Base-by-base conservation (phyloP, 2,797 vertebrate genomes). In the Dryobates pubescens region DNA sequence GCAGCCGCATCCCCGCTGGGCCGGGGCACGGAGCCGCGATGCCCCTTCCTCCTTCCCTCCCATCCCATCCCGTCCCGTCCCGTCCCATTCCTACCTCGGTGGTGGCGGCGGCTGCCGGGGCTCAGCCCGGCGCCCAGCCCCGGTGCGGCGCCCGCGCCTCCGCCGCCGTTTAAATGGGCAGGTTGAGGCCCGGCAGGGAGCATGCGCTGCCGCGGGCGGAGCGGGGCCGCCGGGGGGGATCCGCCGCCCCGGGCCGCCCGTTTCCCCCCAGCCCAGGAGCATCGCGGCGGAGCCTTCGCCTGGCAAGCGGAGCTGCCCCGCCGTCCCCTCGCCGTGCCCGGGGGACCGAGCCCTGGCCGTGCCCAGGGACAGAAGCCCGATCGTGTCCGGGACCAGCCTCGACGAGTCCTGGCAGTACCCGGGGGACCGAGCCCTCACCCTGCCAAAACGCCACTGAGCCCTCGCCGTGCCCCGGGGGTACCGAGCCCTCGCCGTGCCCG, bases 141-240 rank as follows among this genome's bases (percentile, higher is more conserved):
- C 70, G 63, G 17, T n/a, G 22, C 86, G 4, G n/a, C 61, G 36
- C 77, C 82, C 79, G 79, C 71, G 49, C 57, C 92, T 56, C 88
- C 71, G 65, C 76, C 32, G 88, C 88, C 17, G 75, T 80, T 93
- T 93, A 88, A 91, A 90, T 63, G 88, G 14, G 89, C 89, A 83
- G 88, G 85, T 81, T 77, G 13, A 16, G 74, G 56, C 75, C 74
- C 24, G 78, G 87, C 74, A 83, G 79, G 80, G 83, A 92, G 83
- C 90, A 71, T 85, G 86, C 81, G 81, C 87, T 61, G 87, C 80
- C 67, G 59, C 67, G 54, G 87, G 70, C 47, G 36, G 27, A 56
- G 64, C 63, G 71, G 34, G 36, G 30, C 63, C 20, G 63, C 29
- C 20, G 62, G 71, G 62, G 38, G 51, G 38, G 36, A 18, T 43